phyloP scores from a whole-genome alignment of 23 tunicate genomes.

The Styela plicata region DNA sequence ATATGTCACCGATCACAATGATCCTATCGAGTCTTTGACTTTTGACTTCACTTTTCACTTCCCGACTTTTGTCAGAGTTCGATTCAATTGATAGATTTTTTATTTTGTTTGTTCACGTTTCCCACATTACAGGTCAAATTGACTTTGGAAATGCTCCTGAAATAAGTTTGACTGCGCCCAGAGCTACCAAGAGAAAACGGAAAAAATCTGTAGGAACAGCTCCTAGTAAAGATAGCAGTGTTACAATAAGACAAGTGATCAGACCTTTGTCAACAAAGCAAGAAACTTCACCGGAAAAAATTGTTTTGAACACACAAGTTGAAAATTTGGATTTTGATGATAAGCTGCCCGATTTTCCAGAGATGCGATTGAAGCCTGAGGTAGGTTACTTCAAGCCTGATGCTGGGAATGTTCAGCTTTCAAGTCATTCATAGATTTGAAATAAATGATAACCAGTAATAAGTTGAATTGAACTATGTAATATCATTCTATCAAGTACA shows the following conservation, averaged over 20 bases:
- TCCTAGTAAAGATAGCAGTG: neutral
- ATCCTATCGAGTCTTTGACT: too few relatives aligned
- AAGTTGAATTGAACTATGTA: too few relatives aligned
- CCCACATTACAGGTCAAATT: constrained; percentile 3
- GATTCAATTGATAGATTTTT: too few relatives aligned
- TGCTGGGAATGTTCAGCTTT: too few relatives aligned
- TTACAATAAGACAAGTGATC: constrained; percentile 28
- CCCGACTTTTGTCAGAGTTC: too few relatives aligned
- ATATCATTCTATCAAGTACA: too few relatives aligned
- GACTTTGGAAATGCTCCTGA: constrained; percentile 26
- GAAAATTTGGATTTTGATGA: neutral
- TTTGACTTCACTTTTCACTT: too few relatives aligned
- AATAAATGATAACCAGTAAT: too few relatives aligned
- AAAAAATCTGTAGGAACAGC: constrained; percentile 9
- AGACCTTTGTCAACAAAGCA: constrained; percentile 1
- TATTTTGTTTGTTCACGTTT: neutral
- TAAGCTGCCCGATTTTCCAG: neutral
- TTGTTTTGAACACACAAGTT: neutral
- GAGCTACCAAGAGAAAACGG: constrained; percentile 16
- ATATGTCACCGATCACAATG: too few relatives aligned
- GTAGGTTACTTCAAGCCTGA: too few relatives aligned
- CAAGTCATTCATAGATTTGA: too few relatives aligned
- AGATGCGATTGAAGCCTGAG: neutral
- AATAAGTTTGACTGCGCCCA: constrained; percentile 19
- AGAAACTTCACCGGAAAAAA: neutral